A percentile compares a stretch with the other conserved stretches of the same genome.
Conservation (phyloP, 2,113 vertebrate species). For the Isichthys henryi region DNA sequence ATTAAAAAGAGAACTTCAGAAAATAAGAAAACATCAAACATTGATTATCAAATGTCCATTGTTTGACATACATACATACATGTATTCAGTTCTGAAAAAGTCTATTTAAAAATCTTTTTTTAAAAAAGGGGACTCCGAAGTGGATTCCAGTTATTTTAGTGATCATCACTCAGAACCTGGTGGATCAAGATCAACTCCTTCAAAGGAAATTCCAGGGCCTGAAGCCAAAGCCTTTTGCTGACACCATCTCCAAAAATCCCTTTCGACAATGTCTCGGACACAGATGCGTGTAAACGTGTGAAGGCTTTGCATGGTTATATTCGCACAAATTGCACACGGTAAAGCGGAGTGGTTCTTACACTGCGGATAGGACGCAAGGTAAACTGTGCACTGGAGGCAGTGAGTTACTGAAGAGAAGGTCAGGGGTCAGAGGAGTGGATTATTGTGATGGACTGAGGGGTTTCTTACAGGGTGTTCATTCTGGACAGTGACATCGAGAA, state of each 20-base stretch:
- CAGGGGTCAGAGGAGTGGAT: not conserved
- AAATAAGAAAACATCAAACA: conserved; percentile 1
- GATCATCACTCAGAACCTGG: not conserved
- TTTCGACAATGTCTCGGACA: not conserved
- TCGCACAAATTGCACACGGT: not conserved
- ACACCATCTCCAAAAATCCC: not conserved
- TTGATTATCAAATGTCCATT: not conserved
- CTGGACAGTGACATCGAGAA: not conserved
- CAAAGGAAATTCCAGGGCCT: not conserved
- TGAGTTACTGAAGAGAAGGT: not conserved
- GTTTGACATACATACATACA: not conserved
- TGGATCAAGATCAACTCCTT: not conserved
- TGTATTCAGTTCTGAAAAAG: not conserved
- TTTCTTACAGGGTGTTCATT: not conserved
- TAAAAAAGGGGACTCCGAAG: not conserved
- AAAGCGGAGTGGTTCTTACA: not conserved
- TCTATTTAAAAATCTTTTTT: not conserved
- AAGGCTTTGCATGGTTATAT: not conserved
- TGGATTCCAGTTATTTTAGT: not conserved
- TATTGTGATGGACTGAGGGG: not conserved
- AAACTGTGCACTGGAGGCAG: not conserved
- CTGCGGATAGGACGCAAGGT: not conserved
- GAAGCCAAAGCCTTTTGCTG: not conserved
- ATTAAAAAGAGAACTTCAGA: not conserved
- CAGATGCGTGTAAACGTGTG: not conserved